Base-by-base conservation (phyloP, 35 echinoderm and acorn worm species). In the Amphiura filiformis region DNA sequence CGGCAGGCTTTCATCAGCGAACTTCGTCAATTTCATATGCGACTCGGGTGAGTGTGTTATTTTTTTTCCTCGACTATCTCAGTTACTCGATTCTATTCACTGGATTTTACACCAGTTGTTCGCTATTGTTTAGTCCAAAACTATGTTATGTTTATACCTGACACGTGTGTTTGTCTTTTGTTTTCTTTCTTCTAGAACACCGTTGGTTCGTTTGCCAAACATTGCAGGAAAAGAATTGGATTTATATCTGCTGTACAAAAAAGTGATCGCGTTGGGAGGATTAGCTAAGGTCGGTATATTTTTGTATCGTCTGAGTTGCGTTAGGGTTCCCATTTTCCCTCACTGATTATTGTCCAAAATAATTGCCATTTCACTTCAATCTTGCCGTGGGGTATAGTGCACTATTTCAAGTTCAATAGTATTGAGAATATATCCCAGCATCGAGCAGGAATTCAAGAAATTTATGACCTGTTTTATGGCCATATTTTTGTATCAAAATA, bases 211-310 rank as follows among this genome's bases (percentile, higher is more conserved):
- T 78, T 80, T 90, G 39, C 93, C 93, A 47, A 90, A 61, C 44
- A 80, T 94, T 89, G 79, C 78, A 32, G 87, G 93, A 30, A 94
- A 84, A 78, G 84, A 90, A 65, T 83, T 90, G 84, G 88, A 90
- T 77, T 86, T 94, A 79, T 94, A 94, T 84, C 70, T 94, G 84
- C 88, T 94, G 77, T 94, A 94, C 81, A 90, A 35, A 78, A 94
- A 94, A 87, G 93, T 94, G 75, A 80, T 77, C 38, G 82, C 93
- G 78, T 57, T 89, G 36, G 93, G 93, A 76, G 93, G 93, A 76
- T 81, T 94, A 35, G 80, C 88, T 38, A 94, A 94, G 93, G 93
- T 94, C 57, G 47, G 93, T 61, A 42, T 32, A 31, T 76, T 83
- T 85, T 70, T 37, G 15, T 70, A 70, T 70, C 61, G 61, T 70